Conservation (phyloP, 2,888 invertebrate genomes). For the Limnephilus marmoratus region DNA sequence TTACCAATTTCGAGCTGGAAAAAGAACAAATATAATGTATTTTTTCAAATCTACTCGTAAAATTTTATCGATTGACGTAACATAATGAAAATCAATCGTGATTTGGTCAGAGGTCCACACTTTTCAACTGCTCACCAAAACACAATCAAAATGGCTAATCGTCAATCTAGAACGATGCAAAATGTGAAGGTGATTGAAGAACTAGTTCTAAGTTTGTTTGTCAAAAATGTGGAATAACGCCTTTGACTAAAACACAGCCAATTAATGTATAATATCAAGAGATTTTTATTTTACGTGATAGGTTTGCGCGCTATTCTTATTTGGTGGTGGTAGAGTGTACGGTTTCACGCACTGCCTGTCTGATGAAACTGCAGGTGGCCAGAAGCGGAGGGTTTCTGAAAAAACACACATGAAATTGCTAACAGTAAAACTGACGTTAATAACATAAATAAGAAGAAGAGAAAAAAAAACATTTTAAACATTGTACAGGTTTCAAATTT, state of each 20-base stretch:
- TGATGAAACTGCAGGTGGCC: slow-evolving; percentile 72
- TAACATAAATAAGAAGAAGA: not conserved
- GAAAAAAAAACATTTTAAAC: no score
- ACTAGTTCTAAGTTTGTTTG: no score
- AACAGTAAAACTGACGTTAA: not conserved
- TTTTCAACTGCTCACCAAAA: no score
- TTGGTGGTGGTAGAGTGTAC: slow-evolving; percentile 69
- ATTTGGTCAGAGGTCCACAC: not conserved
- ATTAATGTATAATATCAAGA: no score
- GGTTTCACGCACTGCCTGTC: slow-evolving; percentile 76
- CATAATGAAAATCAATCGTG: not conserved
- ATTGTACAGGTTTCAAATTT: no score
- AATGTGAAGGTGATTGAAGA: no score
- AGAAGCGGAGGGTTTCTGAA: slow-evolving; percentile 73
- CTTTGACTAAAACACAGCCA: no score
- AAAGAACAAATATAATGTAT: not conserved
- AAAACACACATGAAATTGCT: slow-evolving; percentile 39
- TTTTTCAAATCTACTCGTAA: not conserved
- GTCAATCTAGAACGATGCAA: no score
- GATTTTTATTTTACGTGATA: not conserved
- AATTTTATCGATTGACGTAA: not conserved
- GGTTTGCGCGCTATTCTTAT: not conserved
- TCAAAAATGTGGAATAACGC: no score
- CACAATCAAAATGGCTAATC: no score
- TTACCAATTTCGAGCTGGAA: slow-evolving; percentile 54